Evolutionary conservation across 2,113 vertebrate species (phyloP), one percentile per base, ranked within the genome.

Genomic region (Phrynosoma blainvillii): DNA sequence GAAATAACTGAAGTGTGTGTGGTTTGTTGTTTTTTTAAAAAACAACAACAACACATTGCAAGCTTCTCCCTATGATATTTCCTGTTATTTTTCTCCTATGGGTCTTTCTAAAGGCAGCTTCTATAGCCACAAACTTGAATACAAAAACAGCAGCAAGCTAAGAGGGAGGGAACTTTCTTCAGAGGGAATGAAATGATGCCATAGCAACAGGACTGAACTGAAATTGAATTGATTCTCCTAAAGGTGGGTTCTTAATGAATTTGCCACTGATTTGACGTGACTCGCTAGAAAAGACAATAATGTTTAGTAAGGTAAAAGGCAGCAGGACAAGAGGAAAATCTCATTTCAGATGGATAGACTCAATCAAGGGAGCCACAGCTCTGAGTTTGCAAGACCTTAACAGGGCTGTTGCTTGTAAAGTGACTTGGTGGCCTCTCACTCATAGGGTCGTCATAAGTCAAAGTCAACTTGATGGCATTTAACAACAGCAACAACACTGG

Each of bases 1-100:
- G 88, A 91, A 92, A 94, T 84, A 94, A 89, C 88, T 84, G 74
- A n/a, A 65, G 90, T 62, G 2, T 59, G 14, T 11, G 56, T 10
- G 25, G 77, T 2, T 27, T 14, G 21, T 30, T 10, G 7, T 1
- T 75, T 73, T 73, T 73, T 65, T 66, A 23, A 25, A 66, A 66
- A 66, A 11, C n/a, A n/a, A n/a, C n/a, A n/a, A n/a, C n/a, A 21
- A 25, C 32, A 36, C n/a, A 81, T 32, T 36, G 59, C 56, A 62
- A 62, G 18, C 21, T 32, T 84, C 84, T 0, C 79, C 27, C 76
- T 68, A 14, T 42, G 21, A 40, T 59, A 79, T 79, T 78, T 47
- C 40, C 74, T 85, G 56, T n/a, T 54, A 20, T 83, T 77, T 42
- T 78, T n/a, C 56, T 40, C 25, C 2, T 40, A 65, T 0, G 52